Evolutionary conservation across 2,113 vertebrate species (phyloP), one percentile per base, ranked within the genome.

Genomic region (Pterocles gutturalis): DNA sequence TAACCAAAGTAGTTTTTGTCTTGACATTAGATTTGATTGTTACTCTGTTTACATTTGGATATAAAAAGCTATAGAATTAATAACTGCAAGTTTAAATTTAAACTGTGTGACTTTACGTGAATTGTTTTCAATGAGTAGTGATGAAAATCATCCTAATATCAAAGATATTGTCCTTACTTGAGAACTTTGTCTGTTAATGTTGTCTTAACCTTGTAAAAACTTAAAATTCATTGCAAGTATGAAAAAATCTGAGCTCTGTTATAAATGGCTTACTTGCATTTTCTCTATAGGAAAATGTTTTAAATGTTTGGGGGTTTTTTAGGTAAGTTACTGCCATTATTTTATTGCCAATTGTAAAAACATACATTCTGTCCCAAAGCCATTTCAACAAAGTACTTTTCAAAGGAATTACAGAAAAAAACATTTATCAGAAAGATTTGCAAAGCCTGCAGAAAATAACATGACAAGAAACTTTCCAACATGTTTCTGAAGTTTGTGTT

Each of bases 361-460:
- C 48, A 21, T 28, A 18, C 28, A 7, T 94, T 95, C 61, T 94
- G 49, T 89, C 66, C 53, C 28, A 49, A 31, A 70, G 38, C 57
- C 24, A 61, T 84, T 95, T 91, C 46, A 82, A 49, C 36, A 45
- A 81, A 81, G 41, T 41, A 41, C 61, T 96, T 93, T 89, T 90
- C 64, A 36, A 87, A 82, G 36, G 72, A 92, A 51, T 66, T 89
- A 8, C 60, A 89, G 60, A 67, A 38, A 66, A 83, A 83, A 54
- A 41, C 54, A 3, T 84, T 94, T 96, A 49, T 82, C 33, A 41
- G 82, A 53, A 79, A 16, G 20, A 26, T 82, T 96, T 95, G 77
- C 41, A 89, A 89, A 94, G 62, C 73, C 29, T 53, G 43, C 21
- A 38, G 48, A 90, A 94, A 94, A 93, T 87, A 87, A 77, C 13